phyloP scores from a whole-genome alignment of 92 coral and sea anemone species.

The Bergia sp. region DNA sequence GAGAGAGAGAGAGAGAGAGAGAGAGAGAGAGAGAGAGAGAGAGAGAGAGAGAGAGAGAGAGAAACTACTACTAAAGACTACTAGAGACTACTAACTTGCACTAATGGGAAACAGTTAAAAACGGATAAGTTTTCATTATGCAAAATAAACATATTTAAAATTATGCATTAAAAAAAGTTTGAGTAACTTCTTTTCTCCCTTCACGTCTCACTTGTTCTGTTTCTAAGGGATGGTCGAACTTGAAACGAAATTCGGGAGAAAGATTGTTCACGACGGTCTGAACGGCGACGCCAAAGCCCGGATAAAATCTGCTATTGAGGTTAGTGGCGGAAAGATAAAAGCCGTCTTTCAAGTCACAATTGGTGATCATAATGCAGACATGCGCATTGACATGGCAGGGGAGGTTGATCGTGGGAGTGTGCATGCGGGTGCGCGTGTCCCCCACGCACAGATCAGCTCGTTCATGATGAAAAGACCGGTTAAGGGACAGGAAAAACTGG shows the following conservation, averaged over 20 bases:
- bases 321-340: slow-evolving; percentile 3
- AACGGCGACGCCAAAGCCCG: not conserved
- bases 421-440: slow-evolving; percentile 2
- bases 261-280: not conserved
- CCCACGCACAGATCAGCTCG: slow-evolving; percentile 10
- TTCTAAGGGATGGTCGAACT: not conserved
- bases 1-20: no score
- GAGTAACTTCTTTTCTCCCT: no score
- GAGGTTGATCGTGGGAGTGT: not conserved
- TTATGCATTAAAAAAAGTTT: no score
- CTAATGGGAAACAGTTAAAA: no score
- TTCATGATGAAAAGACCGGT: not conserved
- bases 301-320: not conserved
- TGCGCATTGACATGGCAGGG: slow-evolving; percentile 39
- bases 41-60: no score
- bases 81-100: no score
- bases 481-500: not conserved
- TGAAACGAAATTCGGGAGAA: not conserved
- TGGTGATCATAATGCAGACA: not conserved
- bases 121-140: no score
- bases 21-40: no score
- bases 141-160: no score
- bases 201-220: no score
- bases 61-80: no score
- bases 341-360: not conserved